Evolutionary conservation across 2,797 vertebrate genomes (phyloP), one percentile per base, ranked within the genome.

Genomic region (Lerista edwardsae): DNA sequence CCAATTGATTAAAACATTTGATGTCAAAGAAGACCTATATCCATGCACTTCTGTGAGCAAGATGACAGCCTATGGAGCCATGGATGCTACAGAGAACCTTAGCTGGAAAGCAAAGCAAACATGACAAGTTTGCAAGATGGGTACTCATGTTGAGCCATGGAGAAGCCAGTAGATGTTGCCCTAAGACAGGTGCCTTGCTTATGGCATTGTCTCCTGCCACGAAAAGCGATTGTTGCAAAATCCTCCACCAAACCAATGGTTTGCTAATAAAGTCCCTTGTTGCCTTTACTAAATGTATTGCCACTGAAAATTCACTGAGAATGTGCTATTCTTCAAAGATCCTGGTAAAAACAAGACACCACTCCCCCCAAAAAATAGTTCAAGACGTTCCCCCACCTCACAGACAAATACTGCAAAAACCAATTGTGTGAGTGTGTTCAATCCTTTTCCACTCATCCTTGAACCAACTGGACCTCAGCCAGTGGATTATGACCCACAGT

Each of bases 141-240:
- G 88, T 93, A 90, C 77, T 90, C 94, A 93, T 95, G 94, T 95
- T 91, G 91, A 95, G 96, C 95, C 90, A 93, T 95, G 95, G 92
- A 91, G 93, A 96, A 96, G 93, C 95, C 69, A 96, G 95, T 94
- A 96, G 95, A 96, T 96, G 95, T 90, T 96, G 95, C 95, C 95
- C 95, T 95, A 95, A 92, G 94, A 95, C 94, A 95, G 91, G 94
- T 87, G 87, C 21, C 11, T 73, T 84, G 17, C 94, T 94, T 93
- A 87, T 95, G 93, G 91, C 89, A 86, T 36, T 82, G 76, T 29
- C 84, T 90, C 91, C 75, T 85, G 94, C 57, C 84, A 62, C 93
- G 86, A 89, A 92, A 91, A 93, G 65, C n/a, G 47, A 91, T 83
- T 84, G 76, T 87, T 61, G 82, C 84, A 76, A 83, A 91, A 92